Percentiles rank a stretch among this genome's conserved stretches.
Conservation (phyloP, 2,113 vertebrate species). For the Corythornis vintsioides region DNA sequence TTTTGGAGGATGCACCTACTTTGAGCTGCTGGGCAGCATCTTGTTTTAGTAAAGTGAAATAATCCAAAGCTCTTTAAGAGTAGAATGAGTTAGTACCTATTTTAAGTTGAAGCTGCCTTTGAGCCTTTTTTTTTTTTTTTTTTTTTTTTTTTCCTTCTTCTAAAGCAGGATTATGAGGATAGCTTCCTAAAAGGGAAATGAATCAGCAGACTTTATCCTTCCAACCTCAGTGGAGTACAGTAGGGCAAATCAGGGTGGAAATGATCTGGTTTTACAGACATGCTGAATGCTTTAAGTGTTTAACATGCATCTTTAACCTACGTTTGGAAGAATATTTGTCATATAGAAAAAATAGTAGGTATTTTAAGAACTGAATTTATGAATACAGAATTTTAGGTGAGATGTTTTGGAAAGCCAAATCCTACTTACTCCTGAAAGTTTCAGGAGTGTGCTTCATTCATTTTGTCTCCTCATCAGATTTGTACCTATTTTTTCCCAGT, state of each 20-base stretch:
- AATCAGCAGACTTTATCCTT: constrained; percentile 47
- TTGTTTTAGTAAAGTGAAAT: neutral
- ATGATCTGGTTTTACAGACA: neutral
- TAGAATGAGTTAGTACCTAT: neutral
- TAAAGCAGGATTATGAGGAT: constrained; percentile 59
- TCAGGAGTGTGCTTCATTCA: neutral
- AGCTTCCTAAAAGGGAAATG: constrained; percentile 55
- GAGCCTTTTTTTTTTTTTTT: neutral
- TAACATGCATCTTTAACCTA: neutral
- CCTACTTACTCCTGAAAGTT: neutral
- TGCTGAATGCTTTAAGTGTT: neutral
- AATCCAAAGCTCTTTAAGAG: neutral
- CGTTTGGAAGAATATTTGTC: neutral
- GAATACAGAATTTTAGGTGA: neutral
- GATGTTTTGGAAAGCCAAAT: neutral
- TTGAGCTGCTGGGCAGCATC: neutral
- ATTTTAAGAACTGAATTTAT: neutral
- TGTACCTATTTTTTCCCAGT: neutral
- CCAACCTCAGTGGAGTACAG: constrained; percentile 11
- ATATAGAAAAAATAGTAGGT: neutral
- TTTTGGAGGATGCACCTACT: neutral
- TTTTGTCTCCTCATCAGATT: neutral
- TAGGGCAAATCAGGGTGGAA: neutral
- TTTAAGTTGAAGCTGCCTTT: constrained; percentile 24
- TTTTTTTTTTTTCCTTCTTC: neutral